Conservation (phyloP, 1,140 invertebrate species). For the Bombus confusus region DNA sequence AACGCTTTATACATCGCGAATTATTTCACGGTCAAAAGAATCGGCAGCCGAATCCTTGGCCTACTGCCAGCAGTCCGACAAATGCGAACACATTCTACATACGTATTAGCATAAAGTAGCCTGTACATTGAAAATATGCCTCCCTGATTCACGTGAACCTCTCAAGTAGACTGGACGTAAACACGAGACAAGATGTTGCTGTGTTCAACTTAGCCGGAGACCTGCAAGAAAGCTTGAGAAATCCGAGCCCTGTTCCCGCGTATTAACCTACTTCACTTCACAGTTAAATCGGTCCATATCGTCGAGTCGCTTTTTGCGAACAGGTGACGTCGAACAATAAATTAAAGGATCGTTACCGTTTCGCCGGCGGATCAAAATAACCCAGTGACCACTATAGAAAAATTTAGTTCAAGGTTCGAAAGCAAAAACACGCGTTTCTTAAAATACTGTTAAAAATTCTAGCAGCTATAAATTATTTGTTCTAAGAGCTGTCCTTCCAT, state of each 20-base stretch:
- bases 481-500: background rate
- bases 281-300: slow-evolving; percentile 26
- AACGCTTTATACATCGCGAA: background rate
- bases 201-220: background rate
- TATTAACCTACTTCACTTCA: slow-evolving; percentile 53
- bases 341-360: background rate
- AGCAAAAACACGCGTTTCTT: background rate
- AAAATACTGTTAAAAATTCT: background rate
- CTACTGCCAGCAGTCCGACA: slow-evolving; percentile 51
- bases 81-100: background rate
- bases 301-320: background rate
- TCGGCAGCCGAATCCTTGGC: slow-evolving; percentile 52
- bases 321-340: background rate
- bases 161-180: background rate
- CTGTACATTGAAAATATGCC: background rate
- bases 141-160: slow-evolving; percentile 14
- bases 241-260: slow-evolving; percentile 10
- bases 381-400: background rate
- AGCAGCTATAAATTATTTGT: background rate
- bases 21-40: slow-evolving; percentile 56
- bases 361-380: background rate
- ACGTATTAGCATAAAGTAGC: slow-evolving; percentile 17
- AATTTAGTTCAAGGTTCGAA: slow-evolving; percentile 8
- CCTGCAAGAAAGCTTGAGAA: slow-evolving; percentile 13
- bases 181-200: background rate